Evolutionary conservation across 2,113 vertebrate species (phyloP).

Genomic region (Pollimyrus isidori): DNA sequence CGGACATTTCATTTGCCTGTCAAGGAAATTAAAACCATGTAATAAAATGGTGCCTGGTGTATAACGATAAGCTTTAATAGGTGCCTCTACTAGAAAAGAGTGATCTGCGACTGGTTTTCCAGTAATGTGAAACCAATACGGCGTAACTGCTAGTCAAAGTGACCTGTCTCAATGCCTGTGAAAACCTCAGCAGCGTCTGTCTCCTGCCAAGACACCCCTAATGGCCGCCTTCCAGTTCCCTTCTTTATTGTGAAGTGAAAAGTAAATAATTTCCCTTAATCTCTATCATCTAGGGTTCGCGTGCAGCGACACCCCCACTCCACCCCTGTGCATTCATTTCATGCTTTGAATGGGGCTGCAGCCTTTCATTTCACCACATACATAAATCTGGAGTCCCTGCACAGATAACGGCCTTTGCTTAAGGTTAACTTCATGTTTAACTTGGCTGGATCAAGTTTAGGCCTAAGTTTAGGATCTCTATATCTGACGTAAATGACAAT

Average conservation of each 20-base stretch:
- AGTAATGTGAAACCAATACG: slow-evolving; percentile 53
- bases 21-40: slow-evolving; percentile 52
- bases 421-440: neutral
- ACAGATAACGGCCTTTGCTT: neutral
- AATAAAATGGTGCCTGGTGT: slow-evolving; percentile 42
- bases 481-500: neutral
- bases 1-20: slow-evolving; percentile 45
- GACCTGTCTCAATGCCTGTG: slow-evolving; percentile 64
- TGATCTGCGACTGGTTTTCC: slow-evolving; percentile 52
- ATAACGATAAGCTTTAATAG: slow-evolving; percentile 45
- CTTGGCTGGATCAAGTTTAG: neutral
- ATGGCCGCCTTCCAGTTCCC: slow-evolving; percentile 44
- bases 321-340: neutral
- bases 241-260: slow-evolving; percentile 52
- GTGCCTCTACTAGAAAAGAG: slow-evolving; percentile 35
- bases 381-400: slow-evolving; percentile 1
- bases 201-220: slow-evolving; percentile 49
- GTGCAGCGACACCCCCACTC: slow-evolving; percentile 10
- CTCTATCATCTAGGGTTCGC: slow-evolving; percentile 31
- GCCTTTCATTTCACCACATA: slow-evolving; percentile 37
- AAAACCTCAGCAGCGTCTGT: slow-evolving; percentile 57
- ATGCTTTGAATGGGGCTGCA: neutral
- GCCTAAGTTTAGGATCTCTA: neutral
- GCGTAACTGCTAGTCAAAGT: slow-evolving; percentile 58
- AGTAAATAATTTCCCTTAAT: slow-evolving; percentile 44